phyloP scores from a whole-genome alignment of 2,113 vertebrate genomes.

The Rattus rattus region DNA sequence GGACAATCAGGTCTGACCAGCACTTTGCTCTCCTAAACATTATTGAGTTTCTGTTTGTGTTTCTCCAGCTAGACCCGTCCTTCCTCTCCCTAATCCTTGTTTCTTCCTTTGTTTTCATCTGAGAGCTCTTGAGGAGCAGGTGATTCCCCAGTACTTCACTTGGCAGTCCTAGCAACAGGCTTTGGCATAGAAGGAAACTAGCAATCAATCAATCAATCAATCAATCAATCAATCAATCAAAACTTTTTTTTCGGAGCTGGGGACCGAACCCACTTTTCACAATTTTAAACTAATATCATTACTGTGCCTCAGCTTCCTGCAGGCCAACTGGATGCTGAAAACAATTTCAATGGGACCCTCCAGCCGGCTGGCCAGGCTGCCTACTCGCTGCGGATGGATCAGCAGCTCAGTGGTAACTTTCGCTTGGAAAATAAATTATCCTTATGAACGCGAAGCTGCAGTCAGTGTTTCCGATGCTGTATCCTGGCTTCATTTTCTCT shows the following conservation, averaged over 20 bases:
- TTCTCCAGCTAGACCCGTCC: background rate
- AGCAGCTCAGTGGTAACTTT: slow-evolving; percentile 60
- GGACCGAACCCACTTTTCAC: background rate
- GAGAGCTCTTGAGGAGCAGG: background rate
- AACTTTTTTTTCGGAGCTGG: background rate
- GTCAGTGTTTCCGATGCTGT: slow-evolving; percentile 64
- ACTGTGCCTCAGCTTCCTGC: slow-evolving; percentile 28
- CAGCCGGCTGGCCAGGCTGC: too few relatives aligned
- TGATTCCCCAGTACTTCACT: background rate
- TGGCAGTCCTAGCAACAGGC: slow-evolving; percentile 16
- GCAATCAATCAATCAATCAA: background rate
- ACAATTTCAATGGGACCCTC: background rate
- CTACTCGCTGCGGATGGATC: background rate
- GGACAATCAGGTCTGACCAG: background rate
- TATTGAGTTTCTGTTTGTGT: background rate
- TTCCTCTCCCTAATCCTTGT: background rate
- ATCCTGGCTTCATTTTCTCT: slow-evolving; percentile 61
- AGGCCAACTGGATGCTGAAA: background rate
- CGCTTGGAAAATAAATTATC: slow-evolving; percentile 79
- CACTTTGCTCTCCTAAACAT: background rate
- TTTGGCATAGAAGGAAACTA: slow-evolving; percentile 12
- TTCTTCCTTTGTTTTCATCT: slow-evolving; percentile 28
- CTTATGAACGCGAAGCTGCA: slow-evolving; percentile 75
- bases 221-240: too few relatives aligned
- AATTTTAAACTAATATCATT: slow-evolving; percentile 51